Percentiles rank a stretch among this genome's conserved stretches.
Conservation (phyloP, 2,113 vertebrate genomes). For the Gobius niger region DNA sequence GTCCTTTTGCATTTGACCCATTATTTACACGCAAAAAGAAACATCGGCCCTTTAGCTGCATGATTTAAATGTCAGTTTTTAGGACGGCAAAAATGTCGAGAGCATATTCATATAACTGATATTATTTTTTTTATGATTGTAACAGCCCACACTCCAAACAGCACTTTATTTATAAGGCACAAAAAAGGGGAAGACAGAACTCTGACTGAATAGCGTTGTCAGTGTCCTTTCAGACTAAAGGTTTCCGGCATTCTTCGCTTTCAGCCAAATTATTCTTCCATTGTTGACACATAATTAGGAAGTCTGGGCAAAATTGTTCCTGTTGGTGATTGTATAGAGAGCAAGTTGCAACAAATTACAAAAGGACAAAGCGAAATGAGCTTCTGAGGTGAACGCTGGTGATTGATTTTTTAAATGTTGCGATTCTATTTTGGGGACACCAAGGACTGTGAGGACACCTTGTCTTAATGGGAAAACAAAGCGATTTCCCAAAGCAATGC, state of each 20-base stretch:
- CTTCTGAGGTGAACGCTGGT: slow-evolving; percentile 10
- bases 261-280: slow-evolving; percentile 8
- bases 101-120: not conserved
- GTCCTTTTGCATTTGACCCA: too few species aligned
- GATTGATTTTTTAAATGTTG: slow-evolving; percentile 26
- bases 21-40: too few species aligned
- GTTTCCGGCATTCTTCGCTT: slow-evolving; percentile 9
- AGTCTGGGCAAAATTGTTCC: slow-evolving; percentile 18
- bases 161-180: not conserved
- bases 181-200: not conserved
- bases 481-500: not conserved
- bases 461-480: not conserved
- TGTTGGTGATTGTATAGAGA: slow-evolving; percentile 22
- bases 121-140: slow-evolving; percentile 1
- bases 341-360: slow-evolving; percentile 30
- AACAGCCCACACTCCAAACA: not conserved
- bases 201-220: slow-evolving; percentile 10
- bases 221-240: not conserved
- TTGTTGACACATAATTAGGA: slow-evolving; percentile 38
- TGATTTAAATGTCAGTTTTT: not conserved
- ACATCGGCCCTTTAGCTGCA: not conserved
- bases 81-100: not conserved
- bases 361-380: slow-evolving; percentile 18
- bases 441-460: not conserved
- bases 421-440: not conserved